Conservation (phyloP, 2,888 invertebrate species). For the Nemapogon koenigi region DNA sequence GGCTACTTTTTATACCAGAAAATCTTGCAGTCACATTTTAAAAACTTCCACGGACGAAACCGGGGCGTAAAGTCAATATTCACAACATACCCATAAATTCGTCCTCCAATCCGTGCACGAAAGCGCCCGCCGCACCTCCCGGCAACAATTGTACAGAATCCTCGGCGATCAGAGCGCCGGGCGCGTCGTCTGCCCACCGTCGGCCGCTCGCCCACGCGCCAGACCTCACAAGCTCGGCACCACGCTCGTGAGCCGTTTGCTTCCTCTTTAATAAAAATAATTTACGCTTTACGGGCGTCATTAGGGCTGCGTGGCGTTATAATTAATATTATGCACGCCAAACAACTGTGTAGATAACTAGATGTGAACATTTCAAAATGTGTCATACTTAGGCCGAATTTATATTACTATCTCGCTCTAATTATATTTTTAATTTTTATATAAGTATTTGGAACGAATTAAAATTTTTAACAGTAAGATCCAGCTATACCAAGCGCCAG, state of each 20-base stretch:
- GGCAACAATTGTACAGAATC: constrained; percentile 77
- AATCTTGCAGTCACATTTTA: not conserved
- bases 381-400: no score
- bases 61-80: not conserved
- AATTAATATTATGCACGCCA: no score
- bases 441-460: no score
- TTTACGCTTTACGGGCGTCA: no score
- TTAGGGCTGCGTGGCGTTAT: no score
- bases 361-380: no score
- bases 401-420: no score
- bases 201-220: constrained; percentile 80
- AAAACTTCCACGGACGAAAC: not conserved
- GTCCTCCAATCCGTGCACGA: constrained; percentile 98
- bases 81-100: constrained; percentile 77
- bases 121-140: constrained; percentile 96
- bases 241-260: constrained; percentile 84
- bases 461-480: no score
- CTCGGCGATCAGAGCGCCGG: constrained; percentile 87
- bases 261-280: constrained; percentile 66
- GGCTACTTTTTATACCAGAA: no score
- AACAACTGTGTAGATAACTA: no score
- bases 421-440: no score
- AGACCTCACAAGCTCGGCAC: constrained; percentile 79
- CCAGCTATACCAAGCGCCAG: no score
- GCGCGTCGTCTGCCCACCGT: constrained; percentile 80